A percentile compares a stretch with the other conserved stretches of the same genome.
These are phyloP conservation scores for Hemistola chrysoprasaria DNA, from an alignment of 2,888 invertebrate genomes.

Conservation along the genomic window DNA sequence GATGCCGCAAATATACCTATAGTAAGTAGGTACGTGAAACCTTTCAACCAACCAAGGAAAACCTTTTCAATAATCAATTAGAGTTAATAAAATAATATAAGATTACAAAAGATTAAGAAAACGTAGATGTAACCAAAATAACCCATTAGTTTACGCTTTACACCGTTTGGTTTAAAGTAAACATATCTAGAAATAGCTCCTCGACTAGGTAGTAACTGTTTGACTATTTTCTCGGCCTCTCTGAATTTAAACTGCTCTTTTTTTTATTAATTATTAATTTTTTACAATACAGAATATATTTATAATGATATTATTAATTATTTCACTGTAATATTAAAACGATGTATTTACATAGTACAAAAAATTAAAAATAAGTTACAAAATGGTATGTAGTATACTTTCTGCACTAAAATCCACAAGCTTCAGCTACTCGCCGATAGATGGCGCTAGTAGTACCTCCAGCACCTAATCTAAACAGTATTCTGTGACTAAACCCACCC, in stretches of 20 bases:
- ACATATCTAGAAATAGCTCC: conserved; percentile 67
- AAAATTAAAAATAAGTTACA: too few species aligned
- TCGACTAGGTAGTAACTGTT: conserved; percentile 30
- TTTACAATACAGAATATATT: too few species aligned
- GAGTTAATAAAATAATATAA: conserved; percentile 53
- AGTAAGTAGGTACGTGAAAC: too few species aligned
- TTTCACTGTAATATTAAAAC: too few species aligned
- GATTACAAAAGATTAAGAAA: conserved; percentile 68
- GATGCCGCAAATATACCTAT: background rate
- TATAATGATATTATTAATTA: too few species aligned
- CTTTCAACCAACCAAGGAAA: too few species aligned
- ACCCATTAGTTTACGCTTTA: conserved; percentile 55
- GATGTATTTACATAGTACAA: too few species aligned
- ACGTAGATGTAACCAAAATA: conserved; percentile 64
- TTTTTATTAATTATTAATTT: too few species aligned
- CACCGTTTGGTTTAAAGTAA: conserved; percentile 57
- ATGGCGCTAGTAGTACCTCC: conserved; percentile 50
- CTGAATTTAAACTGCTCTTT: conserved; percentile 47
- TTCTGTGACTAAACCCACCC: conserved; percentile 22
- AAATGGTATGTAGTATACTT: background rate
- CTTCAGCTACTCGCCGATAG: conserved; percentile 60
- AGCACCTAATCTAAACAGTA: background rate
- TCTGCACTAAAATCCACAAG: background rate
- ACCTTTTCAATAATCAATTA: conserved; percentile 40
- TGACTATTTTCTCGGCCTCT: conserved; percentile 18